These are phyloP conservation scores for Neogobius melanostomus DNA, from an alignment of 2,113 vertebrate genomes.

Conservation along the genomic window DNA sequence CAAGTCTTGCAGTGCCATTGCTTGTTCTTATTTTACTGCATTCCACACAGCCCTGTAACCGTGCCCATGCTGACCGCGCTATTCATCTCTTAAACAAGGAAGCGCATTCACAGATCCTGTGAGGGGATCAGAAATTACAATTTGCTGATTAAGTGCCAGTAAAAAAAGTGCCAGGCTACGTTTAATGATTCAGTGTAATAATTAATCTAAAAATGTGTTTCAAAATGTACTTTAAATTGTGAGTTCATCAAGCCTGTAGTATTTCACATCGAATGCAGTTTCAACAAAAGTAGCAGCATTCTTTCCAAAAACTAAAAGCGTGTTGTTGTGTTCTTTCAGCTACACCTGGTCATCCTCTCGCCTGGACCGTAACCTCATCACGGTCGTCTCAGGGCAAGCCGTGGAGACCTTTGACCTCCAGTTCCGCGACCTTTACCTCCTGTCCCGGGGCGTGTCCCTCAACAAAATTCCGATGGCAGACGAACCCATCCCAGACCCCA, in stretches of 20 bases:
- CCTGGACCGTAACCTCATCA: slow-evolving; percentile 91
- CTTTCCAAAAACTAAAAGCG: not conserved
- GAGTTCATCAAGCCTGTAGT: not conserved
- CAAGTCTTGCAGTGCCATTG: not conserved
- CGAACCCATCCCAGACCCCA: slow-evolving; percentile 83
- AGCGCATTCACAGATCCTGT: not conserved
- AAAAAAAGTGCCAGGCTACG: not conserved
- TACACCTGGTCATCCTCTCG: slow-evolving; percentile 95
- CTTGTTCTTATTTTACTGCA: slow-evolving; percentile 2
- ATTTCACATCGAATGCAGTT: not conserved
- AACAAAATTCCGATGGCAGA: slow-evolving; percentile 83
- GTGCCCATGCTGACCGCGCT: slow-evolving; percentile 1
- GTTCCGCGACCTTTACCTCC: slow-evolving; percentile 91
- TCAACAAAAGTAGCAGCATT: not conserved
- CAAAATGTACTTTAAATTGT: not conserved
- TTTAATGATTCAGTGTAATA: not conserved
- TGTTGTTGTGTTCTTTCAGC: slow-evolving; percentile 70
- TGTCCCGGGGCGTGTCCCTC: slow-evolving; percentile 87
- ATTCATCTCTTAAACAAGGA: not conserved
- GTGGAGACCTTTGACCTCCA: slow-evolving; percentile 92
- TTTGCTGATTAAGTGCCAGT: not conserved
- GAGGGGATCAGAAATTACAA: not conserved
- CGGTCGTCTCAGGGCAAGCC: slow-evolving; percentile 89
- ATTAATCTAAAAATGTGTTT: not conserved
- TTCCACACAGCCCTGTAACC: slow-evolving; percentile 5